Evolutionary conservation across 2,888 invertebrate species (phyloP).

Genomic region (Serripes groenlandicus): DNA sequence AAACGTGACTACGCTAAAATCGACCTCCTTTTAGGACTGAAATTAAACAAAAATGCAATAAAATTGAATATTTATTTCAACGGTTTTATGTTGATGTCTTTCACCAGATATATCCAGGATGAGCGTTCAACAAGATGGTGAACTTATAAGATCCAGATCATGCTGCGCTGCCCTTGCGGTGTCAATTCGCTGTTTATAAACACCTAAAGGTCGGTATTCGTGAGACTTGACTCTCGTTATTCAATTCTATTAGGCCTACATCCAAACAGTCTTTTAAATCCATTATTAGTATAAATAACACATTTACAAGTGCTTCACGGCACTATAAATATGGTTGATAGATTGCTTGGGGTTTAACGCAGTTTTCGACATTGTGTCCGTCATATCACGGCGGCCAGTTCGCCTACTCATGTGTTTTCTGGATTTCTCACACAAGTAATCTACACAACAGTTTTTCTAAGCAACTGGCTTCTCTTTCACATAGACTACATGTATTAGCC

Average conservation of each 20-base stretch:
- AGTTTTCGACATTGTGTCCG: background rate
- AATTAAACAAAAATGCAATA: no score
- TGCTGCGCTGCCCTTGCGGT: background rate
- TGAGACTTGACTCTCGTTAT: background rate
- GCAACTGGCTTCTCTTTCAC: background rate
- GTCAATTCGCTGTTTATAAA: background rate
- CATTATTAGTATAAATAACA: no score
- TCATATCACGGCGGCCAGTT: background rate
- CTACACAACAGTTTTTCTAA: background rate
- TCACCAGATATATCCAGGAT: no score
- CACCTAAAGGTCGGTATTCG: background rate
- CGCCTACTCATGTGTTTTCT: background rate
- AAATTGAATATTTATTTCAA: no score
- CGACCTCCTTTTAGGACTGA: no score
- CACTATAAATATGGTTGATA: no score
- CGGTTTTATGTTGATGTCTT: no score
- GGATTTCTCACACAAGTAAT: background rate
- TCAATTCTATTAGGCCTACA: background rate
- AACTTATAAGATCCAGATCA: no score
- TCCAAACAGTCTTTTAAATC: no score
- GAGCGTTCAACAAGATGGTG: no score
- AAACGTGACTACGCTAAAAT: no score
- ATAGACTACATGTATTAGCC: background rate
- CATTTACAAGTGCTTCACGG: no score
- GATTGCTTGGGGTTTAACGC: background rate